A percentile compares a stretch with the other conserved stretches of the same genome.
Conservation (phyloP, 1,140 invertebrate species). For the Megathymus violae region DNA sequence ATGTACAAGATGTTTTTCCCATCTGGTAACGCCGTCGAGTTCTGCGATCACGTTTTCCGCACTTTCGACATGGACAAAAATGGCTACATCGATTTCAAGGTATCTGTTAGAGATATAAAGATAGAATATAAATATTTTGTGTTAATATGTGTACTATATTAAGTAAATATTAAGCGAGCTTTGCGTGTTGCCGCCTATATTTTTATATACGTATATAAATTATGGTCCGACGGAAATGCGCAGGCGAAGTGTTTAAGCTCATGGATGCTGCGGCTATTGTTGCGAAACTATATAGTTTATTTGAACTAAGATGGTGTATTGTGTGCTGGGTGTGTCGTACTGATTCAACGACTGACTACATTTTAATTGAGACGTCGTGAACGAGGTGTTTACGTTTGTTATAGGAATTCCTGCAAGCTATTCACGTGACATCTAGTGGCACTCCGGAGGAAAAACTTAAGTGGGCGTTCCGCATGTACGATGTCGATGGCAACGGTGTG, state of each 20-base stretch:
- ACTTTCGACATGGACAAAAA: slow-evolving; percentile 99
- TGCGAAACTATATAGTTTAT: slow-evolving; percentile 29
- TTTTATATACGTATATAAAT: slow-evolving; percentile 22
- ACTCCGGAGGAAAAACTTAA: slow-evolving; percentile 99
- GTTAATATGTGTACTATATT: slow-evolving; percentile 9
- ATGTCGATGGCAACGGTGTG: slow-evolving; percentile 99
- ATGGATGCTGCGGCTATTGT: slow-evolving; percentile 32
- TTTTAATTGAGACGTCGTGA: slow-evolving; percentile 44
- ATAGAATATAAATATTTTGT: background rate
- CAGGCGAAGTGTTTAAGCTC: slow-evolving; percentile 40
- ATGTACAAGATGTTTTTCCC: slow-evolving; percentile 99
- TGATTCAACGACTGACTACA: slow-evolving; percentile 40
- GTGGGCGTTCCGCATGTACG: slow-evolving; percentile 99
- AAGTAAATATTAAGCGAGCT: slow-evolving; percentile 15
- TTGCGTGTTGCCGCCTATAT: slow-evolving; percentile 33
- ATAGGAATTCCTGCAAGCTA: slow-evolving; percentile 98
- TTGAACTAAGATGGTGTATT: slow-evolving; percentile 17
- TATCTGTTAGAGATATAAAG: slow-evolving; percentile 73
- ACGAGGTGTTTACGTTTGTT: slow-evolving; percentile 75
- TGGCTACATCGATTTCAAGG: slow-evolving; percentile 98
- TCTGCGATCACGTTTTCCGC: slow-evolving; percentile 99
- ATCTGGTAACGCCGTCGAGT: slow-evolving; percentile 98
- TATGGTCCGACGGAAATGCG: slow-evolving; percentile 30
- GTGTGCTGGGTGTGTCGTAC: slow-evolving; percentile 30
- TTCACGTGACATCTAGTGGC: slow-evolving; percentile 98